Evolutionary conservation across 2,888 invertebrate genomes (phyloP), one percentile per base, ranked within the genome.

Genomic region (Catocala fraxini): DNA sequence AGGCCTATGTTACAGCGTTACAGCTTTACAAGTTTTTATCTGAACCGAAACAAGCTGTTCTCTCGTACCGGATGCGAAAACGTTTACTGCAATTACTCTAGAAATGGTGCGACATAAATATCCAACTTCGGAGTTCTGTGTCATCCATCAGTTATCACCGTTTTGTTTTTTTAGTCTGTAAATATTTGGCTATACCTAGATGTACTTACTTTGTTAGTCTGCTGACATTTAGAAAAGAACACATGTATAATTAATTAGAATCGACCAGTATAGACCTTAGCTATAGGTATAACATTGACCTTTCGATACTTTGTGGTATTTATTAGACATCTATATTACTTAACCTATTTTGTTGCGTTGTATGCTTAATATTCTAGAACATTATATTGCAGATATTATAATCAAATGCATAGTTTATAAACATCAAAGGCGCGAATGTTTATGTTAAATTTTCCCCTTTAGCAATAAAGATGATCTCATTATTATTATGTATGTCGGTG

Each of bases 401-500:
- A 13, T 48, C 13, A 59, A 56, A 54, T 53, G 10, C 52, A 39
- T 41, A 33, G 56, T 60, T 63, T 54, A 6, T 46, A 46, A 49
- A 62, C 70, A 67, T 64, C 61, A 68, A 57, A 63, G 57, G 57
- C 48, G 47, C 51, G 61, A 49, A 45, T 73, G 69, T 77, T 72
- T 69, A 65, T 56, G 47, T 72, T 67, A 35, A 71, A 62, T 73
- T 57, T 68, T 75, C 71, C 65, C 73, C 68, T 71, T 53, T 71
- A 62, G 66, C 72, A 77, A 75, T 80, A 77, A 68, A 70, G 76
- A 81, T 84, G 88, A 86, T 86, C 83, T 85, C 83, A 81, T 87
- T 83, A 84, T 71, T 77, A 87, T 39, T 78, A 87, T 85, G 81
- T 88, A 72, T 88, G 87, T 83, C 85, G 85, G 76, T 71, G 66